Percentiles rank a stretch among this genome's conserved stretches.
Conservation (phyloP, 2,797 vertebrate species). For the Decapterus maruadsi region DNA sequence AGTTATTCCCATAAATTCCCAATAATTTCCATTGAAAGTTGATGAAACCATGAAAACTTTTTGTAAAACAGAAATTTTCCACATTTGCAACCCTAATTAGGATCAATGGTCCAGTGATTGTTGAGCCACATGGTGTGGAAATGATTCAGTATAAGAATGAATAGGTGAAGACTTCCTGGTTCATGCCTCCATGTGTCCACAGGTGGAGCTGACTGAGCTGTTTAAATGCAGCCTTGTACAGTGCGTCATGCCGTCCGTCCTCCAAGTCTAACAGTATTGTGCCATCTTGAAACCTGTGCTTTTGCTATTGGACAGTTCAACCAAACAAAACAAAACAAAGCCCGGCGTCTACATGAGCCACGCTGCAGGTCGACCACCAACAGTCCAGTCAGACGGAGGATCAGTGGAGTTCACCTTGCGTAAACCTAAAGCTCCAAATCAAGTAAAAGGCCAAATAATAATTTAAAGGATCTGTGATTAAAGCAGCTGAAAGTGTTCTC, state of each 20-base stretch:
- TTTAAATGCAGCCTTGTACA: constrained; percentile 4
- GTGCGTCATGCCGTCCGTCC: neutral
- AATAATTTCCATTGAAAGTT: too few species aligned
- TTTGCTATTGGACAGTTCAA: neutral
- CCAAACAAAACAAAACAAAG: neutral
- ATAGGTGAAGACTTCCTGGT: neutral
- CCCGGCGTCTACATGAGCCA: neutral
- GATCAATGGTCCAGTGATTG: too few species aligned
- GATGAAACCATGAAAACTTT: too few species aligned
- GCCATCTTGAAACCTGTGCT: constrained; percentile 27
- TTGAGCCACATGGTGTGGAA: neutral
- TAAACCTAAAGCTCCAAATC: neutral
- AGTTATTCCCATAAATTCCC: too few species aligned
- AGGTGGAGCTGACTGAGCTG: too few species aligned
- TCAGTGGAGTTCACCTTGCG: neutral
- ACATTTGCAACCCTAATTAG: too few species aligned
- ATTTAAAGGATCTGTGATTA: neutral
- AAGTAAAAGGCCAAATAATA: neutral
- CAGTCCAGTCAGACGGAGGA: neutral
- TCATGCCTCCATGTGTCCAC: neutral
- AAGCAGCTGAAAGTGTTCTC: neutral
- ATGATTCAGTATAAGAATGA: neutral
- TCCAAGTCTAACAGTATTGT: constrained; percentile 29
- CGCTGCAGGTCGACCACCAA: neutral
- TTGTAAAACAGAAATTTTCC: too few species aligned